A percentile compares a stretch with the other conserved stretches of the same genome.
phyloP scores from a whole-genome alignment of 1,140 invertebrate species.

The Trichonephila inaurata region DNA sequence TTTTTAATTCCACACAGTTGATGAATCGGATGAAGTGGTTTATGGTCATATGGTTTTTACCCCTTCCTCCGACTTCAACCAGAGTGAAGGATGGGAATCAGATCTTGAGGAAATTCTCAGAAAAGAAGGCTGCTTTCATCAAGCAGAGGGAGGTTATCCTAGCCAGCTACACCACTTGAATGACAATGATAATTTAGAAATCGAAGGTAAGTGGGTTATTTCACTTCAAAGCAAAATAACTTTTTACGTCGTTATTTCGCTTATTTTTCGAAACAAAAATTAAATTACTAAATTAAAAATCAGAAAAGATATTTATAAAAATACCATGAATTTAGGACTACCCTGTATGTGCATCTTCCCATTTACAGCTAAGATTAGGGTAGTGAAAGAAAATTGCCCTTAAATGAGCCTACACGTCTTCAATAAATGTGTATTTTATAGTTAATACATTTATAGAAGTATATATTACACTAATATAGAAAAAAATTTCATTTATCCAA shows the following conservation, averaged over 20 bases:
- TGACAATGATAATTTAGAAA: constrained; percentile 35
- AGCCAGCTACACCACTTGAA: constrained; percentile 36
- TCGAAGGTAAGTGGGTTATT: constrained; percentile 26
- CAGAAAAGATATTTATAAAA: too few relatives aligned
- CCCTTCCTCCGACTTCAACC: constrained; percentile 40
- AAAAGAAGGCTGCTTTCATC: constrained; percentile 49
- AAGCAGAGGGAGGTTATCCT: neutral
- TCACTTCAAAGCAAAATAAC: neutral
- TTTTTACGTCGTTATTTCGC: neutral
- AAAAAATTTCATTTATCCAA: too few relatives aligned
- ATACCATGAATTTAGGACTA: too few relatives aligned
- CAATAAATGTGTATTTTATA: too few relatives aligned
- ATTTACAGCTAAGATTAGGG: too few relatives aligned
- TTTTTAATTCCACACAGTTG: neutral
- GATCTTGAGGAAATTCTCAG: constrained; percentile 30
- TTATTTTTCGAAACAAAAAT: neutral
- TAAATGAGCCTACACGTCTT: too few relatives aligned
- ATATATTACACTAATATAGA: too few relatives aligned
- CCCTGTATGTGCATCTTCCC: too few relatives aligned
- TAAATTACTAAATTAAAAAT: too few relatives aligned
- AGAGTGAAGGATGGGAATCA: constrained; percentile 37
- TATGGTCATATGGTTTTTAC: constrained; percentile 56
- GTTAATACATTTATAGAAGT: too few relatives aligned
- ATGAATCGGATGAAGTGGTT: constrained; percentile 23
- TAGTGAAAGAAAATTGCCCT: too few relatives aligned